A percentile compares a stretch with the other conserved stretches of the same genome.
phyloP scores from a whole-genome alignment of 2,888 invertebrate species.

The Drosophila histrio region DNA sequence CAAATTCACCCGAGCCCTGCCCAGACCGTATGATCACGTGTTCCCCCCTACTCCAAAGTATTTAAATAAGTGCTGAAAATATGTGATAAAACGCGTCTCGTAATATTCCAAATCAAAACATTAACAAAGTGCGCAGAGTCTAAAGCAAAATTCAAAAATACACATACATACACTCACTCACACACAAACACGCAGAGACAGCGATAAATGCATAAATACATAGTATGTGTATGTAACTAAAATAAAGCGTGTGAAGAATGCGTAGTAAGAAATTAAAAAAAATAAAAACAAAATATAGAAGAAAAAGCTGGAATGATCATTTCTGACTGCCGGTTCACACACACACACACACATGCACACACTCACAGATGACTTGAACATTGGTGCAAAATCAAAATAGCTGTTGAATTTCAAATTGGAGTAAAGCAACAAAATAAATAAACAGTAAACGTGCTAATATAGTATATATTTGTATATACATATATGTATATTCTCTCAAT shows the following conservation, averaged over 20 bases:
- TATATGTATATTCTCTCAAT: slow-evolving; percentile 24
- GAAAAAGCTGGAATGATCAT: slow-evolving; percentile 51
- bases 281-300: slow-evolving; percentile 33
- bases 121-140: slow-evolving; percentile 33
- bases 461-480: slow-evolving; percentile 33
- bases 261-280: slow-evolving; percentile 57
- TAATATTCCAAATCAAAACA: slow-evolving; percentile 48
- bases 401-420: slow-evolving; percentile 62
- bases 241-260: slow-evolving; percentile 61
- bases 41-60: background rate
- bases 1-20: slow-evolving; percentile 31
- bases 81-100: slow-evolving; percentile 24
- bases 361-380: slow-evolving; percentile 10
- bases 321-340: slow-evolving; percentile 30
- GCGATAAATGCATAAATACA: slow-evolving; percentile 23
- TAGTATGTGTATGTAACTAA: no score
- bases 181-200: slow-evolving; percentile 7
- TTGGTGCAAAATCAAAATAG: slow-evolving; percentile 47
- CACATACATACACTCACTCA: slow-evolving; percentile 16
- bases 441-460: slow-evolving; percentile 46
- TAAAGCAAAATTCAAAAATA: slow-evolving; percentile 33
- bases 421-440: slow-evolving; percentile 40
- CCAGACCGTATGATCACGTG: slow-evolving; percentile 50
- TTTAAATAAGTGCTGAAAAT: slow-evolving; percentile 20
- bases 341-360: slow-evolving; percentile 17